Evolutionary conservation across 2,888 invertebrate species (phyloP).

Genomic region (Pyrrhosoma nymphula): DNA sequence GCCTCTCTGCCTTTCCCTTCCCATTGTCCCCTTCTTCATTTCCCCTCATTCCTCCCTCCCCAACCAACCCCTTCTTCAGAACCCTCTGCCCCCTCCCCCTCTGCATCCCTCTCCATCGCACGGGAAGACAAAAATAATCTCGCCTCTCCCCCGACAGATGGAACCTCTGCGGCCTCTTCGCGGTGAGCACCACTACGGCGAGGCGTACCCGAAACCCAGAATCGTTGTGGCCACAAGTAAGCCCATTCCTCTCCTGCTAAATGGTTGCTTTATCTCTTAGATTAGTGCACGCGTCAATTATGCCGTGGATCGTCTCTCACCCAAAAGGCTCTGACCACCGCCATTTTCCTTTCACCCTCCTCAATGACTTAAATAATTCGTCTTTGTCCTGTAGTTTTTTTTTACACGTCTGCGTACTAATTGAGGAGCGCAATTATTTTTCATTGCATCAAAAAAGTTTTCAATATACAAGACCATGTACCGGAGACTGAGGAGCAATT

Average conservation of each 20-base stretch:
- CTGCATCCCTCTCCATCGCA: not conserved
- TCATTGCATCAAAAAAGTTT: too few species aligned
- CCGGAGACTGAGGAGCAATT: too few species aligned
- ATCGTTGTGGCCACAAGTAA: not conserved
- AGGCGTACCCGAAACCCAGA: not conserved
- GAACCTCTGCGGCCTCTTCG: slow-evolving; percentile 29
- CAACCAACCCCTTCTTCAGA: not conserved
- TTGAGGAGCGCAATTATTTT: too few species aligned
- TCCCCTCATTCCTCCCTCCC: not conserved
- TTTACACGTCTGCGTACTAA: too few species aligned
- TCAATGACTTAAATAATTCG: too few species aligned
- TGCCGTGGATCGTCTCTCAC: too few species aligned
- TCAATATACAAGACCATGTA: too few species aligned
- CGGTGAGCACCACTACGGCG: not conserved
- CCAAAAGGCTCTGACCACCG: too few species aligned
- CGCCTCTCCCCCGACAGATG: slow-evolving; percentile 28
- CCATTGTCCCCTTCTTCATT: not conserved
- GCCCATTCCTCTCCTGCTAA: not conserved
- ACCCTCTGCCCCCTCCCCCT: not conserved
- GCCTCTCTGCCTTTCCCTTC: not conserved
- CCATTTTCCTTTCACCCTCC: too few species aligned
- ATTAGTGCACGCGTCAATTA: too few species aligned
- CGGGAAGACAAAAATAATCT: slow-evolving; percentile 29
- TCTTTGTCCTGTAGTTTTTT: too few species aligned
- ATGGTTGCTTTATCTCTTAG: too few species aligned